Base-by-base conservation (phyloP, 2,797 vertebrate species). In the Sebastes baramenuke region DNA sequence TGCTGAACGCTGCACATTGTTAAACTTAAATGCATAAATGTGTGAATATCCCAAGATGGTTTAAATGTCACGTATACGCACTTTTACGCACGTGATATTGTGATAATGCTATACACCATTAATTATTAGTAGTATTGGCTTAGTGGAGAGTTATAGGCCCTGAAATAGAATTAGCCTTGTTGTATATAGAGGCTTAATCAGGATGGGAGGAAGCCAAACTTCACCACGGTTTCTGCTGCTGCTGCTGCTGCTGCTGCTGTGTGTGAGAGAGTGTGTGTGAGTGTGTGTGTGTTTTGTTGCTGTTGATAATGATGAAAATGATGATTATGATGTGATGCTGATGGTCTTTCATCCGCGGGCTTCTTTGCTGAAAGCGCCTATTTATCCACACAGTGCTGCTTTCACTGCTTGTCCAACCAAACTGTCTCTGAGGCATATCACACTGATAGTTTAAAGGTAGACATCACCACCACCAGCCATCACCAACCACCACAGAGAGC, bases 291-390 rank as follows among this genome's bases (percentile, higher is more conserved):
- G 38, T 70, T 75, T 65, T 87, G 84, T 64, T 87, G 84, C 64
- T 88, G 77, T 74, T 90, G 86, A 67, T 92, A 71, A 85, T 87
- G 82, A 89, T 87, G 89, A 81, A 83, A 77, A 87, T 85, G 77
- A 86, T 86, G 79, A 90, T 92, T 85, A 84, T 90, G 83, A 89
- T 86, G 89, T 55, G 80, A 71, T 83, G 88, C 69, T 92, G 88
- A 89, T 88, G 87, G 75, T 84, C 74, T 89, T 87, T 86, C 68
- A 84, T 91, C 79, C 66, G 22, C 65, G 67, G 71, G 71, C 73
- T 81, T 75, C 76, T 82, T 82, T 68, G 61, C 54, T 88, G 75
- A 87, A 90, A 84, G 84, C 83, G 36, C 69, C 79, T 80, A 62
- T 86, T 94, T 83, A 84, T 84, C 80, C 75, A 71, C 29, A 80